These are phyloP conservation scores for Amphimedon queenslandica DNA, from an alignment of 37 sponge, comb jelly and placozoan genomes.

Conservation along the genomic window DNA sequence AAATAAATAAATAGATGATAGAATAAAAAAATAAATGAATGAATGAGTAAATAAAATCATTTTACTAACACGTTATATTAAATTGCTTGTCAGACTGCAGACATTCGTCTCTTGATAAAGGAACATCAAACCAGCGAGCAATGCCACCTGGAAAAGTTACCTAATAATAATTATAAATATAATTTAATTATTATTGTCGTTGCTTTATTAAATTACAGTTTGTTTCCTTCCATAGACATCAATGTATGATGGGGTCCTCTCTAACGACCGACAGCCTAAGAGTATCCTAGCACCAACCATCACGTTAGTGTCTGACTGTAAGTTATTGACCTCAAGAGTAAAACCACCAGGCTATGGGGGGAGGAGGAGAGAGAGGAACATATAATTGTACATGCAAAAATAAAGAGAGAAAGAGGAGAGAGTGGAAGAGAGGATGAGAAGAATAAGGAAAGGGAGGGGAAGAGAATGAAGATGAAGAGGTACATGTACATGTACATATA, in stretches of 20 bases:
- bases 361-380: too few relatives aligned
- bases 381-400: too few relatives aligned
- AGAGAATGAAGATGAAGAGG: too few relatives aligned
- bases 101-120: slow-evolving; percentile 82
- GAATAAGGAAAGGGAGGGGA: too few relatives aligned
- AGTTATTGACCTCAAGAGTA: slow-evolving; percentile 67
- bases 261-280: slow-evolving; percentile 59
- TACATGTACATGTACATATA: too few relatives aligned
- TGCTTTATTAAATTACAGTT: too few relatives aligned
- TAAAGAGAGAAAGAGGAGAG: too few relatives aligned
- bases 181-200: too few relatives aligned
- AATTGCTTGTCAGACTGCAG: slow-evolving; percentile 65
- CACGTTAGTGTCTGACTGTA: slow-evolving; percentile 26
- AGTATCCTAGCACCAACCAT: slow-evolving; percentile 75
- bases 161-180: slow-evolving; percentile 8
- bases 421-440: too few relatives aligned
- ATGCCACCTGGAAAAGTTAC: slow-evolving; percentile 21
- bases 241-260: slow-evolving; percentile 63
- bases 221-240: slow-evolving; percentile 79
- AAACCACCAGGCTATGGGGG: slow-evolving; percentile 58
- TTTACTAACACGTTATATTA: slow-evolving; percentile 67
- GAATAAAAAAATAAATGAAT: too few relatives aligned
- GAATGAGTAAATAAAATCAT: too few relatives aligned
- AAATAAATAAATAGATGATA: too few relatives aligned
- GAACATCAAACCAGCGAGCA: slow-evolving; percentile 81